Evolutionary conservation across 2,888 invertebrate genomes (phyloP), one percentile per base, ranked within the genome.

Genomic region (Gastrophysa polygoni): DNA sequence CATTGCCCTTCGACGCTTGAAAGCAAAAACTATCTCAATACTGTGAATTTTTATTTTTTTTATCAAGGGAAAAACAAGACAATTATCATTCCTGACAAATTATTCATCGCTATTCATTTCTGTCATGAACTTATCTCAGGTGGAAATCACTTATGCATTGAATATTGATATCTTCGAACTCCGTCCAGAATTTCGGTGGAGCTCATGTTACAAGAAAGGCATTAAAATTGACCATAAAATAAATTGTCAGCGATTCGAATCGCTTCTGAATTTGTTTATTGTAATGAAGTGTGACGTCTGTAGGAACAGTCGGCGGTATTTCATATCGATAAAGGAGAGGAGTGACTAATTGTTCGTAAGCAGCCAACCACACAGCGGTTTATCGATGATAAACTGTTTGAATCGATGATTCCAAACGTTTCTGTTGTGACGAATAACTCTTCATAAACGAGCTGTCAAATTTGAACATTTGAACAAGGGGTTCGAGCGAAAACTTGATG

Each of bases 251-350:
- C 32, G 52, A 55, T 58, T 60, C 43, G 58, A 17, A 48, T 52
- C 59, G 64, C 64, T 67, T 44, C 64, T 61, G 64, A 64, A 62
- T 67, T 67, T 64, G 63, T 67, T 67, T 62, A 67, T 67, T 62
- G 59, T 64, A 67, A 67, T 62, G 67, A 64, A 58, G 62, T 64
- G 63, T 54, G 56, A 57, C 57, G 55, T 58, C 62, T 49, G 59
- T 61, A 61, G 56, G 49, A 56, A 60, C 54, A 5, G 14, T 17
- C 7, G 14, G 14, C 38, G 2, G n/a, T 43, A 44, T 38, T 54
- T 16, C 10, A 14, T 38, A 44, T 54, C 43, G 54, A 52, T 20
- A 44, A 10, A 32, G 11, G 38, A 38, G 14, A 24, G 0, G 16
- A 43, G 3, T 43, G 24, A 54, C 44, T 28, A 44, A 54, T 54